Base-by-base conservation (phyloP, 2,113 vertebrate genomes). In the Chunga burmeisteri region DNA sequence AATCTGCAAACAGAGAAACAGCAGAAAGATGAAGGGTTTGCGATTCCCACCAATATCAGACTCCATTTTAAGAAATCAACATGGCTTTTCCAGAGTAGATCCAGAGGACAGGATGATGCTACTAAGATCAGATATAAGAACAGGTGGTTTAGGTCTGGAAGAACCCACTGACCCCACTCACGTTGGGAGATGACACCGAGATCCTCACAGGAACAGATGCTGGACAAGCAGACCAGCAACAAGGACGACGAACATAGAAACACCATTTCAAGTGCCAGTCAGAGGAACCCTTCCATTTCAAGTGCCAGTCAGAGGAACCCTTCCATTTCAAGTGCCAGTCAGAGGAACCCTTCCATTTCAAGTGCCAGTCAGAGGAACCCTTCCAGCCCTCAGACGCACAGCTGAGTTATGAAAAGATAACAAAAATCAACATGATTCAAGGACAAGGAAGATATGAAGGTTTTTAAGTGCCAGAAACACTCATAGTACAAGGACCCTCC, bases 161-260 rank as follows among this genome's bases (percentile, higher is more conserved):
- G 86, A 65, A 66, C 26, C 50, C 36, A 8, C 44, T 4, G 9
- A 58, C 44, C 78, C 68, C 42, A 11, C 14, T 79, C 32, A 10
- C 34, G 11, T 13, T 3, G 0, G 36, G 44, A 62, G 11, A 21
- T 23, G 65, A 61, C 42, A 40, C n/a, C 1, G 1, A 23, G 25
- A 30, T 49, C 67, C 58, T 40, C 58, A 16, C 19, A 65, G 58
- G 58, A n/a, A 30, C 49, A 21, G 5, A 1, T 0, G 1, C 19
- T n/a, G 42, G 49, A 12, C 34, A 20, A 49, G 66, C 36, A 26
- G 63, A 46, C 14, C 47, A 34, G 34, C 50, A n/a, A 26, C 0
- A 1, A 42, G 58, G 66, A 40, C 4, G 29, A 81, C 3, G 12
- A 6, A 30, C 59, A 52, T 0, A 1, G 13, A 56, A 65, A 42